These are phyloP conservation scores for Lontra canadensis DNA, from an alignment of 2,113 vertebrate species.

Conservation along the genomic window DNA sequence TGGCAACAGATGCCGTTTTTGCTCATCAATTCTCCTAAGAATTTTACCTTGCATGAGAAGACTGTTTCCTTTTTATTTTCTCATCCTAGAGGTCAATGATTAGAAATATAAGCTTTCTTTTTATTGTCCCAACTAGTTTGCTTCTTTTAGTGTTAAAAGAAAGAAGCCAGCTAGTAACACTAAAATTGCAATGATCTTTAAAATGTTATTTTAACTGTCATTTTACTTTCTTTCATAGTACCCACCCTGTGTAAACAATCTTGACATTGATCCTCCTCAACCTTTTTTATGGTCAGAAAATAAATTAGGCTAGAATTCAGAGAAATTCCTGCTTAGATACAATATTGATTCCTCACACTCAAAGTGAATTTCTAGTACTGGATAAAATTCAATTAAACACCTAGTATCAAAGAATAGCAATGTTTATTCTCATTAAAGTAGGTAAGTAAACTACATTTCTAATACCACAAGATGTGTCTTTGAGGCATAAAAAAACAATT, in stretches of 20 bases:
- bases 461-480: neutral
- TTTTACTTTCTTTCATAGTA: neutral
- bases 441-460: neutral
- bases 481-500: neutral
- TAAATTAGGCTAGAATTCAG: neutral
- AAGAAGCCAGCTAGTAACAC: neutral
- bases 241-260: neutral
- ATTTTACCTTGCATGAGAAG: neutral
- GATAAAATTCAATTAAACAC: neutral
- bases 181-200: slow-evolving; percentile 3
- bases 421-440: neutral
- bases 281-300: neutral
- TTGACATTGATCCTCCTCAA: neutral
- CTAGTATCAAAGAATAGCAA: neutral
- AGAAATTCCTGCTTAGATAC: neutral
- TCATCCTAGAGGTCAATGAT: neutral
- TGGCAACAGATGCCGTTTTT: neutral
- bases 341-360: neutral
- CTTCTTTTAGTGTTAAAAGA: neutral
- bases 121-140: neutral
- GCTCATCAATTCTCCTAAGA: neutral
- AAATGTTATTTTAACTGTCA: slow-evolving; percentile 24
- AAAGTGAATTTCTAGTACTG: neutral
- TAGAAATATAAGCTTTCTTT: neutral
- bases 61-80: neutral